Conservation (phyloP, 2,113 vertebrate species). For the Narcine bancroftii region DNA sequence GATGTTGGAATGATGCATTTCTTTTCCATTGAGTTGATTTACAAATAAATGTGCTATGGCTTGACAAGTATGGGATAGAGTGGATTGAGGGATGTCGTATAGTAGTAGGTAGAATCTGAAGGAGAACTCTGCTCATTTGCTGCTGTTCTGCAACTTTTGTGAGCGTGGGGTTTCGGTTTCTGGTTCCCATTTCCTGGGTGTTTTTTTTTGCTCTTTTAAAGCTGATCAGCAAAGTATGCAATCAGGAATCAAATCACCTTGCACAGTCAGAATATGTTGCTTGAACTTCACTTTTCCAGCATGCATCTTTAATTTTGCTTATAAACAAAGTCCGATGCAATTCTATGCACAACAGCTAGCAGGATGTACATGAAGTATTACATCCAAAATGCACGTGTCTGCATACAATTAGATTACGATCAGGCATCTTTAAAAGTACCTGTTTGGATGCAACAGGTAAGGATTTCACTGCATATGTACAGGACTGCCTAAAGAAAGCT, state of each 20-base stretch:
- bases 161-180: background rate
- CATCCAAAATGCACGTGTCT: no score
- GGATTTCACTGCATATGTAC: no score
- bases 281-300: background rate
- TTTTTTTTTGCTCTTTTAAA: background rate
- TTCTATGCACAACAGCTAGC: no score
- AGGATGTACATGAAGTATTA: no score
- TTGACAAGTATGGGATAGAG: background rate
- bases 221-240: background rate
- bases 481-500: no score
- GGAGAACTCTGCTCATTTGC: no score
- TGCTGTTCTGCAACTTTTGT: background rate
- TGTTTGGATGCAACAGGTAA: no score
- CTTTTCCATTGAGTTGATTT: background rate
- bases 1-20: background rate
- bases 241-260: background rate
- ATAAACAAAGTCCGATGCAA: background rate
- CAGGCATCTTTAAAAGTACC: no score
- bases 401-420: no score
- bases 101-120: background rate
- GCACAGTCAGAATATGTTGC: background rate
- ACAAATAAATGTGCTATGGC: background rate
- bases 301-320: background rate
- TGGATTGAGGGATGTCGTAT: background rate
- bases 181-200: background rate